Evolutionary conservation across 2,113 vertebrate species (phyloP).

Genomic region (Oncorhynchus kisutch): DNA sequence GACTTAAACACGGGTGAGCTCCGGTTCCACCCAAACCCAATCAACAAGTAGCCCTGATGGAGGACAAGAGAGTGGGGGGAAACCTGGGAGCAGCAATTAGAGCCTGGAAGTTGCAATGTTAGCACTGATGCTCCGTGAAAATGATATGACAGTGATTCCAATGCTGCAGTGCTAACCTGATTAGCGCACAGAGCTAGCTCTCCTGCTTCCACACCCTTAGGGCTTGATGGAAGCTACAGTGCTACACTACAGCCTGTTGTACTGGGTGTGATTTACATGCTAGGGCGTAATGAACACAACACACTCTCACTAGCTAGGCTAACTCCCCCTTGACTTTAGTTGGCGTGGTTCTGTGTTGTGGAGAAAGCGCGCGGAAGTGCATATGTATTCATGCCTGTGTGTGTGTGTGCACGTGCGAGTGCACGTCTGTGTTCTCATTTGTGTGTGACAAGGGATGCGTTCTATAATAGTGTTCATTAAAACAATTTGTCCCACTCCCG

Average conservation of each 20-base stretch:
- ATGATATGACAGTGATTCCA: constrained; percentile 21
- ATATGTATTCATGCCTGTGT: constrained; percentile 11
- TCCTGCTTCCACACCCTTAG: too few relatives aligned
- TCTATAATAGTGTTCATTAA: constrained; percentile 44
- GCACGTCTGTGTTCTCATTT: too few relatives aligned
- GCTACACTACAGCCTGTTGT: not conserved
- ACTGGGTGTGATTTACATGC: not conserved
- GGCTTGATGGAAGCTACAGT: not conserved
- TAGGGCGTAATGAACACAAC: not conserved
- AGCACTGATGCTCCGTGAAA: constrained; percentile 40
- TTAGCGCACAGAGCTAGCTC: constrained; percentile 45
- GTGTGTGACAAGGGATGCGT: not conserved
- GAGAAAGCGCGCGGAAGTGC: not conserved
- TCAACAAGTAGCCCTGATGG: constrained; percentile 10
- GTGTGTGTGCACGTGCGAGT: not conserved
- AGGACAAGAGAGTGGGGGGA: constrained; percentile 26
- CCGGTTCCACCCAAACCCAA: too few relatives aligned
- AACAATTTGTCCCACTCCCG: constrained; percentile 39
- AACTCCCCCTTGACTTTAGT: not conserved
- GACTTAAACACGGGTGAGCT: not conserved
- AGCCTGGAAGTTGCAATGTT: constrained; percentile 22
- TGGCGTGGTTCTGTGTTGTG: constrained; percentile 6
- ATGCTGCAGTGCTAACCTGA: constrained; percentile 48
- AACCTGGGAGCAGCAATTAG: not conserved
- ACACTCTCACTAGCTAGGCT: not conserved